These are phyloP conservation scores for Bombus polaris DNA, from an alignment of 1,140 invertebrate species.

Conservation along the genomic window DNA sequence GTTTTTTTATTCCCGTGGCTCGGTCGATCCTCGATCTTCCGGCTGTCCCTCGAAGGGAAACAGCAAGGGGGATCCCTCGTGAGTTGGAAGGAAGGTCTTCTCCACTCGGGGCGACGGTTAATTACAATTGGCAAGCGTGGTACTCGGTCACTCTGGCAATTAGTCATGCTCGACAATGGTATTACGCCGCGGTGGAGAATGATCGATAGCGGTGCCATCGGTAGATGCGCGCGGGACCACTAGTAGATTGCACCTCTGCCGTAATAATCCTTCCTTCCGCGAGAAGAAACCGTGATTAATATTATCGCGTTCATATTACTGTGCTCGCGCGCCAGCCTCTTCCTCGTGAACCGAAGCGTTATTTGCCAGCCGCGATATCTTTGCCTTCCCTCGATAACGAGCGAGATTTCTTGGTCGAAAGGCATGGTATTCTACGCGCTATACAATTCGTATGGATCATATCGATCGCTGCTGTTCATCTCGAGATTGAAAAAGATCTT, in stretches of 20 bases:
- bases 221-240: conserved; percentile 44
- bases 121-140: conserved; percentile 69
- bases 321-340: neutral
- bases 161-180: conserved; percentile 73
- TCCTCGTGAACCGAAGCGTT: neutral
- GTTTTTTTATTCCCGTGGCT: neutral
- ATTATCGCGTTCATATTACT: conserved; percentile 43
- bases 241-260: conserved; percentile 56
- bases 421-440: too few species aligned
- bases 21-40: conserved; percentile 47
- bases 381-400: neutral
- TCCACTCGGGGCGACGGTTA: conserved; percentile 55
- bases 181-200: conserved; percentile 53
- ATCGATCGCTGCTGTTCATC: too few species aligned
- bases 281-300: conserved; percentile 74
- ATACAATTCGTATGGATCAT: too few species aligned
- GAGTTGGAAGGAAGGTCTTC: neutral
- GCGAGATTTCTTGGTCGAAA: neutral
- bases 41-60: conserved; percentile 50
- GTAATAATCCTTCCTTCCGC: conserved; percentile 64
- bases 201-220: conserved; percentile 71
- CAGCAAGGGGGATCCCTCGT: conserved; percentile 40
- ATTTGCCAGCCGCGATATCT: conserved; percentile 10
- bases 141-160: conserved; percentile 63
- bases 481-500: too few species aligned